Percentiles rank a stretch among this genome's conserved stretches.
Conservation (phyloP, 2,113 vertebrate species). For the Globicephala melas region DNA sequence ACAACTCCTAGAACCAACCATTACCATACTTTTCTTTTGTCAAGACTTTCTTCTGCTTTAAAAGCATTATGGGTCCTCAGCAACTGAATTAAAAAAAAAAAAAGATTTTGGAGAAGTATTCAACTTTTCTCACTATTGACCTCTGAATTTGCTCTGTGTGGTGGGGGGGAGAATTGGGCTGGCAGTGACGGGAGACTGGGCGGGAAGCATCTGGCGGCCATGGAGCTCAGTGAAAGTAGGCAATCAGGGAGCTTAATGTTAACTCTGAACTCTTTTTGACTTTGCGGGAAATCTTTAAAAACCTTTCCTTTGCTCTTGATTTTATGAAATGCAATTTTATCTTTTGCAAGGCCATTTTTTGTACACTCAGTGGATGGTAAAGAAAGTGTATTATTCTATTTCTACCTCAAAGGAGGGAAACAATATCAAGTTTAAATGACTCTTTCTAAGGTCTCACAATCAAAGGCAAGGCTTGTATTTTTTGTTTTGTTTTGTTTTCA, state of each 20-base stretch:
- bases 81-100: background rate
- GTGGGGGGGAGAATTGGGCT: too few relatives aligned
- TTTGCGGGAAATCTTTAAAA: background rate
- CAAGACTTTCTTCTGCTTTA: background rate
- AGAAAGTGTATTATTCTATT: background rate
- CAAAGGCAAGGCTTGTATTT: background rate
- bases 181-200: background rate
- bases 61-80: background rate
- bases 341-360: background rate
- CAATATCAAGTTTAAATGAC: background rate
- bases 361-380: background rate
- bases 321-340: background rate
- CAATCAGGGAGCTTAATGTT: background rate
- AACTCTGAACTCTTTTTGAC: background rate
- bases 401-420: background rate
- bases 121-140: background rate
- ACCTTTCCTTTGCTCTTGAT: background rate
- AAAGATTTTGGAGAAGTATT: background rate
- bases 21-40: background rate
- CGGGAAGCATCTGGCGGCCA: background rate
- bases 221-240: background rate
- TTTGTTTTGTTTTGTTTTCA: background rate
- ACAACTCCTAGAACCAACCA: background rate
- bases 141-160: background rate
- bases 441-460: background rate